Conservation (phyloP, 64 coral and sea anemone species). For the Porites lutea region DNA sequence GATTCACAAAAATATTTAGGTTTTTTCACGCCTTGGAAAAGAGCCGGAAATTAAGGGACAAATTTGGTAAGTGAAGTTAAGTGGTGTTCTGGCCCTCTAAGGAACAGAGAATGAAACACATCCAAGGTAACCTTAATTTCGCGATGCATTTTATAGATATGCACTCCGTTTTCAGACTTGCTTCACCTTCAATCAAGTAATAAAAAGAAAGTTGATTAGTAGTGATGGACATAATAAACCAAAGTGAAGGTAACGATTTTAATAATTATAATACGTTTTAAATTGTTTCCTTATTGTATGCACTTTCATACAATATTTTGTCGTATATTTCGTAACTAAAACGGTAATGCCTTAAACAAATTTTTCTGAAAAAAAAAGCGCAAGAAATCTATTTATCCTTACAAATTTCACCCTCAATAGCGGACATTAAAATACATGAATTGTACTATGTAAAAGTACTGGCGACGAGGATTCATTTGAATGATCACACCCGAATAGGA, state of each 20-base stretch:
- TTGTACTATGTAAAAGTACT: too few relatives aligned
- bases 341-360: too few relatives aligned
- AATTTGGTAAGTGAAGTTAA: too few relatives aligned
- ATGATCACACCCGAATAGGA: too few relatives aligned
- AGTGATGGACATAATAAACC: constrained; percentile 20
- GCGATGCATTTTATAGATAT: neutral
- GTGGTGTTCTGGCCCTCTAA: neutral
- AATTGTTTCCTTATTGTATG: neutral
- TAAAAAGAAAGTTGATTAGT: constrained; percentile 25
- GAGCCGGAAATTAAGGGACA: neutral
- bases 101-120: neutral
- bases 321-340: too few relatives aligned
- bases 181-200: constrained; percentile 7
- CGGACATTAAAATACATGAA: too few relatives aligned
- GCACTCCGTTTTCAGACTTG: neutral
- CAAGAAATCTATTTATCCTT: too few relatives aligned
- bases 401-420: too few relatives aligned
- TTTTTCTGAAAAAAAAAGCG: too few relatives aligned
- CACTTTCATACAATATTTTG: too few relatives aligned
- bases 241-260: neutral
- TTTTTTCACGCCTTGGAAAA: neutral
- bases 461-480: too few relatives aligned
- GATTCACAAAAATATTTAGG: neutral
- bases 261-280: neutral
- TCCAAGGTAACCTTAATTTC: neutral